phyloP scores from a whole-genome alignment of 1,140 invertebrate species.

The Luehdorfia chinensis region DNA sequence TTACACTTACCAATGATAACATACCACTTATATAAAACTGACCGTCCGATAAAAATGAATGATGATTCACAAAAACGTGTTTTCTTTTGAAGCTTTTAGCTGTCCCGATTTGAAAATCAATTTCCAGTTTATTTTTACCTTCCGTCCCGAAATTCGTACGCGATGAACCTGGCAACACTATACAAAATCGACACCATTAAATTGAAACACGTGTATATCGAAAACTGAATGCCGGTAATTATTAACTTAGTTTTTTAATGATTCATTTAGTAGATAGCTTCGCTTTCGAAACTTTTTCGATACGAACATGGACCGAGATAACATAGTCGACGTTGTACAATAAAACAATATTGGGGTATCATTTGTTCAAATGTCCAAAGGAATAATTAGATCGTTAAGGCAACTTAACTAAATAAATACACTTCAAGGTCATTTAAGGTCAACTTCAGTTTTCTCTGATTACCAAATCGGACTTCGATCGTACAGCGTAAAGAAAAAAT shows the following conservation, averaged over 20 bases:
- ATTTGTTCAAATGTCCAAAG: constrained; percentile 6
- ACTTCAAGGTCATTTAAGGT: constrained; percentile 7
- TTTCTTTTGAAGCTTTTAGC: too few species aligned
- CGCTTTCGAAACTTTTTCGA: constrained; percentile 3
- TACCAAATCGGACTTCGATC: too few species aligned
- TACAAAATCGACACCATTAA: constrained; percentile 16
- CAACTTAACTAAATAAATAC: constrained; percentile 7
- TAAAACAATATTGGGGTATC: constrained; percentile 13
- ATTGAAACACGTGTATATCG: constrained; percentile 17
- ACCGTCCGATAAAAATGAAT: too few species aligned
- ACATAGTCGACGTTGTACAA: too few species aligned
- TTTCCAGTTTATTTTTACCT: too few species aligned
- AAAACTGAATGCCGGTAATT: constrained; percentile 11
- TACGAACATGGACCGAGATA: not conserved
- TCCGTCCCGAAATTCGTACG: too few species aligned
- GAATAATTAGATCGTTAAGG: constrained; percentile 12
- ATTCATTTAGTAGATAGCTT: constrained; percentile 13
- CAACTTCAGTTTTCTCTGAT: not conserved
- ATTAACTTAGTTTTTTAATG: constrained; percentile 14
- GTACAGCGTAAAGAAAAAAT: too few species aligned
- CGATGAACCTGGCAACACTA: too few species aligned
- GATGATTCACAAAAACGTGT: too few species aligned
- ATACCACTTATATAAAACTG: too few species aligned
- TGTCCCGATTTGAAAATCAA: too few species aligned
- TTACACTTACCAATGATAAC: too few species aligned